Evolutionary conservation across 2,888 invertebrate genomes (phyloP).

Genomic region (Tetrapedia diversipes): DNA sequence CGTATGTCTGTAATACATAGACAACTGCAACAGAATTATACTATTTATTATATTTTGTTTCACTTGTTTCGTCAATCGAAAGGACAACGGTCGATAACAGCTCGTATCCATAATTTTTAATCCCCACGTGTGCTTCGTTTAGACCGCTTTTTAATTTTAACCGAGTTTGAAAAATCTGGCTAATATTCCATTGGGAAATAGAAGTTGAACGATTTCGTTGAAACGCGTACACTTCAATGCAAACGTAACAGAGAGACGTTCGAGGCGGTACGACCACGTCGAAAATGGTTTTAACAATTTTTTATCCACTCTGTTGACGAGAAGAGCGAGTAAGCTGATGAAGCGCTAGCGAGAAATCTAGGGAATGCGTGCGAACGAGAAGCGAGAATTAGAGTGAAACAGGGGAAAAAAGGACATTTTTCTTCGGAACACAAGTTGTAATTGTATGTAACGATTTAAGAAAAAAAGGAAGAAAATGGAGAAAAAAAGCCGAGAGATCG

Average conservation of each 20-base stretch:
- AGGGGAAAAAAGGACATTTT: not conserved
- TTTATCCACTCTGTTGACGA: conserved; percentile 78
- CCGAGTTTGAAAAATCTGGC: not conserved
- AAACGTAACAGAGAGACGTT: conserved; percentile 14
- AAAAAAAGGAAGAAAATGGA: not conserved
- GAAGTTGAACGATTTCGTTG: conserved; percentile 2
- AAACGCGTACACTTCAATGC: not conserved
- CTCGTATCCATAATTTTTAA: not conserved
- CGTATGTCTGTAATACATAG: not conserved
- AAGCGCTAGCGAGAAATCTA: conserved; percentile 30
- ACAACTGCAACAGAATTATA: not conserved
- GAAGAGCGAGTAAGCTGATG: conserved; percentile 48
- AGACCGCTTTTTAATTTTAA: not conserved
- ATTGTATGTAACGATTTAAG: conserved; percentile 44
- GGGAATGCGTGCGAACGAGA: conserved; percentile 37
- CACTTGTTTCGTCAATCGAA: conserved; percentile 21
- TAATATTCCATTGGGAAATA: too few relatives aligned
- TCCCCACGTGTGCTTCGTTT: not conserved
- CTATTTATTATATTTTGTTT: not conserved
- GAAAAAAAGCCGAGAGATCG: not conserved
- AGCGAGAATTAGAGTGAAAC: conserved; percentile 40
- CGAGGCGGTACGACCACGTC: conserved; percentile 69
- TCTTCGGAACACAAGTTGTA: conserved; percentile 25
- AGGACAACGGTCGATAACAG: too few relatives aligned
- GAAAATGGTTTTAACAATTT: conserved; percentile 77